Evolutionary conservation across 30 jellyfish, hydroid and myxozoan species (phyloP).

Genomic region (Chironex yamaguchii): DNA sequence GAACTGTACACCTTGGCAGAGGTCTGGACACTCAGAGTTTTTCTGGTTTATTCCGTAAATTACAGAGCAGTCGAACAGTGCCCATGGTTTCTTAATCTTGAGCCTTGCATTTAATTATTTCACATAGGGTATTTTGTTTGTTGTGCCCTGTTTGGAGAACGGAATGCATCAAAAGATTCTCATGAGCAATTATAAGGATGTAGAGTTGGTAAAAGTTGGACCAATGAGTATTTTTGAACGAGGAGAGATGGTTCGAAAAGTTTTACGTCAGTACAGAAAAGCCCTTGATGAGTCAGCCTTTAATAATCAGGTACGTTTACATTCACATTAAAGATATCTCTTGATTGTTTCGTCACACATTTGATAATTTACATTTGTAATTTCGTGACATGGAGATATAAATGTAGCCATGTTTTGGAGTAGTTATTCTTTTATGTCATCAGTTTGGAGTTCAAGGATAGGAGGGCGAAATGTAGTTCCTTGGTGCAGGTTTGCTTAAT

Average conservation of each 20-base stretch:
- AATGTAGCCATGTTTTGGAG: background rate
- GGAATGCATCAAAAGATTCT: conserved; percentile 58
- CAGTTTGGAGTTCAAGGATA: too few species aligned
- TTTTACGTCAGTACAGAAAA: conserved; percentile 80
- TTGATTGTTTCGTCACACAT: background rate
- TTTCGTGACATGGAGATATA: background rate
- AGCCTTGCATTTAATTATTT: too few species aligned
- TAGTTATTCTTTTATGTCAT: background rate
- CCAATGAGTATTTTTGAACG: conserved; percentile 85
- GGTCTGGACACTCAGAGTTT: too few species aligned
- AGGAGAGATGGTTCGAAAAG: conserved; percentile 75
- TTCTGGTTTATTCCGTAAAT: too few species aligned
- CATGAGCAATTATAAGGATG: conserved; percentile 55
- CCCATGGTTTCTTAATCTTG: too few species aligned
- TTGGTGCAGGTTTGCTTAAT: too few species aligned
- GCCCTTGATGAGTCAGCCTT: conserved; percentile 92
- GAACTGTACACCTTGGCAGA: too few species aligned
- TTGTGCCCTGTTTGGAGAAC: conserved; percentile 76
- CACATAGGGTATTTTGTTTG: conserved; percentile 80
- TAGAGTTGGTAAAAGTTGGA: conserved; percentile 76
- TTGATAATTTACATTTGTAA: background rate
- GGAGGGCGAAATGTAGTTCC: too few species aligned
- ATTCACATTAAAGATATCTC: background rate
- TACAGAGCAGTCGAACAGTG: too few species aligned
- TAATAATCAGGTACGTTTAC: conserved; percentile 91